A percentile compares a stretch with the other conserved stretches of the same genome.
Evolutionary conservation across 2,113 vertebrate species (phyloP).

Genomic region (Sphyrna mokarran): DNA sequence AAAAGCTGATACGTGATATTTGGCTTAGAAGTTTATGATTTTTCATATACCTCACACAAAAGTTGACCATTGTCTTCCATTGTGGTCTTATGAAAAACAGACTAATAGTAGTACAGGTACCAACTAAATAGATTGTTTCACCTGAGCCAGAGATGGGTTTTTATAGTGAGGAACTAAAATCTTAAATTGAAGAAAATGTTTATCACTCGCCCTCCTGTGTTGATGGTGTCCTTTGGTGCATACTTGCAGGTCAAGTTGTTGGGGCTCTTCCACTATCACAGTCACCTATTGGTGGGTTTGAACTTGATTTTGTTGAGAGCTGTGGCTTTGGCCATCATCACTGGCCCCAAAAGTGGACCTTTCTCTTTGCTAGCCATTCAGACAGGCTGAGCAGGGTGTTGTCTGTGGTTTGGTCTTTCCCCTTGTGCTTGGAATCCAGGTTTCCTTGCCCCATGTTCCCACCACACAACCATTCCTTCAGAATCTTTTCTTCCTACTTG

Average conservation of each 20-base stretch:
- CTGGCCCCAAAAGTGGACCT: conserved; percentile 34
- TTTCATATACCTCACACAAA: too few relatives aligned
- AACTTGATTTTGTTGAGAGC: conserved; percentile 16
- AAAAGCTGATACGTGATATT: not conserved
- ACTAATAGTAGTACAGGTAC: too few relatives aligned
- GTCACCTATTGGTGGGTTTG: not conserved
- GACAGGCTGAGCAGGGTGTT: conserved; percentile 51
- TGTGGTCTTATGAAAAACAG: too few relatives aligned
- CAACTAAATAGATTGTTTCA: too few relatives aligned
- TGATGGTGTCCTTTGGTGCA: not conserved
- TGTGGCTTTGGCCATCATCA: conserved; percentile 43
- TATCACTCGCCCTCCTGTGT: not conserved
- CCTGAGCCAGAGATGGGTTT: too few relatives aligned
- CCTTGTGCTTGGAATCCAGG: conserved; percentile 41
- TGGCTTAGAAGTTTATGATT: not conserved
- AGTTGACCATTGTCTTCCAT: too few relatives aligned
- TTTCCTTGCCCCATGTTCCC: conserved; percentile 40
- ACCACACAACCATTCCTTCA: conserved; percentile 45
- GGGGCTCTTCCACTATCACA: not conserved
- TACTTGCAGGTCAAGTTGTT: not conserved
- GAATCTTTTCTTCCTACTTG: conserved; percentile 51
- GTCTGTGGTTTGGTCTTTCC: conserved; percentile 27
- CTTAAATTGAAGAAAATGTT: too few relatives aligned
- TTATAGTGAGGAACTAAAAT: too few relatives aligned
- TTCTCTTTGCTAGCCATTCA: conserved; percentile 40